These are phyloP conservation scores for Myotis lucifugus DNA, from an alignment of 2,113 vertebrate genomes.

Conservation along the genomic window DNA sequence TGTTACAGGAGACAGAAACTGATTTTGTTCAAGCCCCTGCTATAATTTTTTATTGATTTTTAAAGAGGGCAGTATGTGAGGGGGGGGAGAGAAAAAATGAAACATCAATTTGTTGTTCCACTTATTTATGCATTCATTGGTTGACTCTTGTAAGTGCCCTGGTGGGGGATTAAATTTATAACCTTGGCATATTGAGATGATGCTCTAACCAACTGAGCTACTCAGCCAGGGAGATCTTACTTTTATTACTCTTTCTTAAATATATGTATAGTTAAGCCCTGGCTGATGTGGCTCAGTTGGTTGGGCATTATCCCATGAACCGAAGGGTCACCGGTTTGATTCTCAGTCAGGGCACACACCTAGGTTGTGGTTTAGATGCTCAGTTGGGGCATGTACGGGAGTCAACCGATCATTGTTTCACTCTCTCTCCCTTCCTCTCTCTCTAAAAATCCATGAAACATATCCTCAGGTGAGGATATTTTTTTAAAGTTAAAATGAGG, in stretches of 20 bases:
- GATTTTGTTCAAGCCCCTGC: not conserved
- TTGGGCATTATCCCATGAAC: not conserved
- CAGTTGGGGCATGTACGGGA: no score
- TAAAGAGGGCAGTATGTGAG: no score
- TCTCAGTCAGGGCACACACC: not conserved
- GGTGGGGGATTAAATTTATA: not conserved
- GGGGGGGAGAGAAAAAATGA: no score
- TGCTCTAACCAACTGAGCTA: not conserved
- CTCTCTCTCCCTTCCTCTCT: not conserved
- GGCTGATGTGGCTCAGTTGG: not conserved
- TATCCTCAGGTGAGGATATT: not conserved
- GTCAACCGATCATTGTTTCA: not conserved
- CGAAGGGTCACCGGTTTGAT: not conserved
- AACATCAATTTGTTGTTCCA: not conserved
- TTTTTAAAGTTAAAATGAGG: not conserved
- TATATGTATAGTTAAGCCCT: not conserved
- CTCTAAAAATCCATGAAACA: not conserved
- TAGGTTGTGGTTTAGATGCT: not conserved
- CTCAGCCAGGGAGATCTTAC: not conserved
- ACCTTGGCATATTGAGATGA: not conserved
- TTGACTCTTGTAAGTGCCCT: not conserved
- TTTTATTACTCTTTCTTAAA: not conserved
- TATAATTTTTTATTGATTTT: not conserved
- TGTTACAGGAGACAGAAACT: not conserved
- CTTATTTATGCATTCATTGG: not conserved